Evolutionary conservation across 1,140 invertebrate genomes (phyloP).

Genomic region (Cydia pomonella): DNA sequence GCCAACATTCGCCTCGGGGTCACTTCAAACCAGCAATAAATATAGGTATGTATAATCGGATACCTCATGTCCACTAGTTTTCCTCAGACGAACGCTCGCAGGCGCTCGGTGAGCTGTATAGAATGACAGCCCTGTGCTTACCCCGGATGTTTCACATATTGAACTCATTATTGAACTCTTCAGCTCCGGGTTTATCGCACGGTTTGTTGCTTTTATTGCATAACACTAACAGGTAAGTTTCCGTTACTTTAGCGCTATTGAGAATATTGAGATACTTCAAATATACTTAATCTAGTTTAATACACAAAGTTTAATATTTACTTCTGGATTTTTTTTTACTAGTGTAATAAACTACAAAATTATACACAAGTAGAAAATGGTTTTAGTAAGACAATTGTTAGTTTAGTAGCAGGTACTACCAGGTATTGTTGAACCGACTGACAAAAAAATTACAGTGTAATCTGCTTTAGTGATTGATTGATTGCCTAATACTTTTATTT

Average conservation of each 20-base stretch:
- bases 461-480: background rate
- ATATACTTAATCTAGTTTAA: no score
- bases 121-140: background rate
- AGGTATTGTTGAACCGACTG: background rate
- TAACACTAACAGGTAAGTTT: background rate
- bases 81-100: background rate
- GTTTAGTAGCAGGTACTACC: no score
- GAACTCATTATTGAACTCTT: background rate
- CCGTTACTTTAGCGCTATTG: background rate
- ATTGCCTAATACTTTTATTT: background rate
- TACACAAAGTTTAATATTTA: no score
- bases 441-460: conserved; percentile 4
- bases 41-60: background rate
- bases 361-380: background rate
- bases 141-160: conserved; percentile 10
- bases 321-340: no score
- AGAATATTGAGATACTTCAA: background rate
- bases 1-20: background rate
- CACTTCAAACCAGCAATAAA: background rate
- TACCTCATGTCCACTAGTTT: background rate
- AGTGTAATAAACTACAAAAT: background rate
- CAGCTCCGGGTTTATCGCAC: background rate
- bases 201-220: background rate
- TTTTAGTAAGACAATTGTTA: background rate
- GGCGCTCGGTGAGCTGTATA: background rate